phyloP scores from a whole-genome alignment of 2,797 vertebrate species.

The Hydrolagus colliei region DNA sequence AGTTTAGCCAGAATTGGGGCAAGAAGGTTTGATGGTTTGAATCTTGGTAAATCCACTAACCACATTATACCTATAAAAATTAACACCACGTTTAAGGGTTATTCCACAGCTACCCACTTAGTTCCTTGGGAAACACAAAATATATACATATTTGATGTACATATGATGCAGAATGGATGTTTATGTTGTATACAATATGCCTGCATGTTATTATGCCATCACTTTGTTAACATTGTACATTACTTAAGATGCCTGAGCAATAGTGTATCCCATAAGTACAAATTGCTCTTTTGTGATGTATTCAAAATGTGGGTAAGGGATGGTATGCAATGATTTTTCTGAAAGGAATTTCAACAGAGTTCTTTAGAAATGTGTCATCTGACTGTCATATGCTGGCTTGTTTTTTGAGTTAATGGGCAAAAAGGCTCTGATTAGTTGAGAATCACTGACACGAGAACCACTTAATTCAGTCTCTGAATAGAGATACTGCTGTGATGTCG shows the following conservation, averaged over 20 bases:
- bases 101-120: no score
- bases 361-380: neutral
- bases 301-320: neutral
- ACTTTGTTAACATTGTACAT: neutral
- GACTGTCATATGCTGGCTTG: neutral
- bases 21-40: no score
- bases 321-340: neutral
- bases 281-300: neutral
- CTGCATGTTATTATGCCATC: neutral
- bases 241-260: neutral
- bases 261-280: neutral
- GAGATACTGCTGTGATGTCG: neutral
- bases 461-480: neutral
- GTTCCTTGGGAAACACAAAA: no score
- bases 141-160: no score
- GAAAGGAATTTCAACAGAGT: neutral
- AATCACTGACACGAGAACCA: no score
- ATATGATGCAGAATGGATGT: neutral
- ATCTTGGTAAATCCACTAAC: no score
- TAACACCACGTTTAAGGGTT: no score
- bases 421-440: neutral
- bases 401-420: neutral
- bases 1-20: neutral
- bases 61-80: no score
- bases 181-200: neutral